phyloP scores from a whole-genome alignment of 2,797 vertebrate genomes.

The Aeoliscus strigatus region DNA sequence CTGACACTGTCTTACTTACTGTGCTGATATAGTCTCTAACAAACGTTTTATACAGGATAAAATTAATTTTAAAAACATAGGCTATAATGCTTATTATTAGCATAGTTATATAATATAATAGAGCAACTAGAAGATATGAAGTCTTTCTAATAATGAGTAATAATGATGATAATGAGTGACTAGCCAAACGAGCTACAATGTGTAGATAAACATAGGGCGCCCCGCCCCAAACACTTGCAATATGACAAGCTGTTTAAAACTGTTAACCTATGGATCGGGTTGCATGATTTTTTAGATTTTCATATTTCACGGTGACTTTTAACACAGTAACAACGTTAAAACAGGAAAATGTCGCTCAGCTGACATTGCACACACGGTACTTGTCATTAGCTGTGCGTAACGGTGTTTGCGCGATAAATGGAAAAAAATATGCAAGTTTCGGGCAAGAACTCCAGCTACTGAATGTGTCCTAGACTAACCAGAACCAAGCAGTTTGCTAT shows the following conservation, averaged over 20 bases:
- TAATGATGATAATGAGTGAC: no score
- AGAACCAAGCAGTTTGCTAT: not conserved
- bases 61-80: no score
- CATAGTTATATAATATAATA: not conserved
- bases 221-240: constrained; percentile 52
- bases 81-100: no score
- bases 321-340: constrained; percentile 5
- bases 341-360: constrained; percentile 3
- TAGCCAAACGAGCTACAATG: not conserved
- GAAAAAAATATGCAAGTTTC: fast-evolving
- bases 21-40: not conserved
- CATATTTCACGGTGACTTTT: fast-evolving
- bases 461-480: no score
- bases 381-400: not conserved
- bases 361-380: constrained; percentile 1
- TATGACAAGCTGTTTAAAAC: constrained; percentile 15
- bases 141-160: not conserved
- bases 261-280: constrained; percentile 4
- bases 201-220: constrained; percentile 36
- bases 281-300: no score
- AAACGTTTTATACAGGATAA: no score
- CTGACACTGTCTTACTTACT: no score
- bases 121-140: not conserved
- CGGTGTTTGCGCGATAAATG: not conserved
- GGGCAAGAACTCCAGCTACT: not conserved